Conservation (phyloP, 2,113 vertebrate species). For the Eira barbara region DNA sequence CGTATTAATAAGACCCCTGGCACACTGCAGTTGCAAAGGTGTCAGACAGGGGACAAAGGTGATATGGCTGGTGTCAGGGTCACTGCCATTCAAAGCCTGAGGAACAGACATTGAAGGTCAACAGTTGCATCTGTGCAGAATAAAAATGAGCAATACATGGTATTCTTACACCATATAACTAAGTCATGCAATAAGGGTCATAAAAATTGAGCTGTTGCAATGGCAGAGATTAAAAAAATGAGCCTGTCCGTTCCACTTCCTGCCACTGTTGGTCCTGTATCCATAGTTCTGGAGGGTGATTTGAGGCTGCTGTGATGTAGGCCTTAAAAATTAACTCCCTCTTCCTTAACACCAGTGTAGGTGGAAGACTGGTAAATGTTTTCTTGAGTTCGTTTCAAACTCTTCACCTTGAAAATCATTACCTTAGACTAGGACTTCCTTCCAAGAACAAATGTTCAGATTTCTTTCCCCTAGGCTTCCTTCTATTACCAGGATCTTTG, state of each 20-base stretch:
- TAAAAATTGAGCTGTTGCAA: background rate
- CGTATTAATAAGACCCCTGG: slow-evolving; percentile 12
- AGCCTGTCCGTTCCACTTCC: background rate
- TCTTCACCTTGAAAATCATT: background rate
- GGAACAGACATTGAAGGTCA: background rate
- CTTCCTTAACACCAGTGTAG: background rate
- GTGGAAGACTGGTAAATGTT: background rate
- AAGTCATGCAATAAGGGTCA: background rate
- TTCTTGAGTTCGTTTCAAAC: background rate
- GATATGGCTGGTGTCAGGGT: background rate
- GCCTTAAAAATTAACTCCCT: background rate
- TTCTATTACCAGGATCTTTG: background rate
- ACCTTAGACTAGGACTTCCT: background rate
- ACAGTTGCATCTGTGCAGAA: background rate
- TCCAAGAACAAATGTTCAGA: background rate
- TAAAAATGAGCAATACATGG: slow-evolving; percentile 3
- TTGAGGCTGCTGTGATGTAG: background rate
- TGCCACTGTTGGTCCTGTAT: background rate
- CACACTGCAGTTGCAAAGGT: background rate
- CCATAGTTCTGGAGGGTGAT: background rate
- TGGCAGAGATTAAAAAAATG: background rate
- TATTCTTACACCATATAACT: background rate
- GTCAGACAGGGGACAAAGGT: slow-evolving; percentile 17
- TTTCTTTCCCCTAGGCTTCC: background rate
- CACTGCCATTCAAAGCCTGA: background rate